Evolutionary conservation across 2,888 invertebrate genomes (phyloP).

Genomic region (Galerucella pusilla): DNA sequence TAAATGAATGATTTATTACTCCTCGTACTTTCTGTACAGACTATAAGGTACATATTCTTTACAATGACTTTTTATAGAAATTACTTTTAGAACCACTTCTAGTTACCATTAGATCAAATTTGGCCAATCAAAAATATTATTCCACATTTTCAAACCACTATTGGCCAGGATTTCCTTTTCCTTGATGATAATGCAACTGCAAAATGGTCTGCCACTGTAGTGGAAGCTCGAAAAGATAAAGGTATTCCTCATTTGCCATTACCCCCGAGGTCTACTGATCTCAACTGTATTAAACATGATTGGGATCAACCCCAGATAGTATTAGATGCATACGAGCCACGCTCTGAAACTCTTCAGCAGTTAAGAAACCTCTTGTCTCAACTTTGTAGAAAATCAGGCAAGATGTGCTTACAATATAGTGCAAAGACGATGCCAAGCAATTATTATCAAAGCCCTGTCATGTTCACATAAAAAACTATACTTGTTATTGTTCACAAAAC

Average conservation of each 20-base stretch:
- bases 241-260: background rate
- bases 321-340: background rate
- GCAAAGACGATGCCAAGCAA: too few species aligned
- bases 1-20: constrained; percentile 9
- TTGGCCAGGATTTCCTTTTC: background rate
- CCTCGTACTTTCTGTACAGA: too few species aligned
- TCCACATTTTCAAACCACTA: background rate
- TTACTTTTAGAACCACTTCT: too few species aligned
- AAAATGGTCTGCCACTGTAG: background rate
- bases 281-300: background rate
- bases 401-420: too few species aligned
- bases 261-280: background rate
- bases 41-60: too few species aligned
- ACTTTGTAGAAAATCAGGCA: too few species aligned
- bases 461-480: too few species aligned
- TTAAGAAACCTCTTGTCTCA: background rate
- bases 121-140: background rate
- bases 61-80: too few species aligned
- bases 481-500: too few species aligned
- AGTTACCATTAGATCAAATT: too few species aligned
- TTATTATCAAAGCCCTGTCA: too few species aligned
- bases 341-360: background rate
- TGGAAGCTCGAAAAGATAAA: background rate
- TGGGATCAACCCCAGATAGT: background rate
- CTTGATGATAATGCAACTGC: constrained; percentile 1